Evolutionary conservation across 2,113 vertebrate genomes (phyloP).

Genomic region (Rhipidura dahli): DNA sequence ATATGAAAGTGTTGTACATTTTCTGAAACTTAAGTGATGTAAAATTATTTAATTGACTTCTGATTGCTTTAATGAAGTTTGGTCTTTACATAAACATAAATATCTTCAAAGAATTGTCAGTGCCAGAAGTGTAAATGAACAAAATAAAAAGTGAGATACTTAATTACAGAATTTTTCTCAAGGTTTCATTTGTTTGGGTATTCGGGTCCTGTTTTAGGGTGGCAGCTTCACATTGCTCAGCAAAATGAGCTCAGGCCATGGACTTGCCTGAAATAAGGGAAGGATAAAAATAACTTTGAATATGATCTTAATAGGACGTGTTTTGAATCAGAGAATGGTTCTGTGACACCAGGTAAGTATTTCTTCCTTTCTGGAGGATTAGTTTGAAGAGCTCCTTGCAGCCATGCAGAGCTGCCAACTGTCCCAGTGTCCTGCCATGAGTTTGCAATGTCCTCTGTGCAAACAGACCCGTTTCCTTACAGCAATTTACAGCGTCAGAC

Average conservation of each 20-base stretch:
- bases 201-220: background rate
- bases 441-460: background rate
- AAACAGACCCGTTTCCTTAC: background rate
- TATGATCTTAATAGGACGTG: background rate
- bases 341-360: background rate
- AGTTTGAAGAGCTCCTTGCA: background rate
- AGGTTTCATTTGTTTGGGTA: background rate
- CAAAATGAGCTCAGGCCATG: background rate
- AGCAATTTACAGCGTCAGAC: background rate
- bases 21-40: conserved; percentile 73
- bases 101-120: conserved; percentile 73
- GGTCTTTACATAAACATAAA: conserved; percentile 72
- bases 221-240: background rate
- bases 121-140: conserved; percentile 75
- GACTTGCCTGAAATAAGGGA: background rate
- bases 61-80: conserved; percentile 71
- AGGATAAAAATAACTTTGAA: background rate
- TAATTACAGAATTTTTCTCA: conserved; percentile 40
- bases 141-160: conserved; percentile 74
- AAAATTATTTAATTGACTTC: conserved; percentile 72
- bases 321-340: background rate
- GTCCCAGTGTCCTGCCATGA: accelerated
- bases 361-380: background rate
- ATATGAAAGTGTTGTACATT: conserved; percentile 77
- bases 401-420: background rate